phyloP scores from a whole-genome alignment of 1,140 invertebrate species.

The Pygmarrhopalites habei region DNA sequence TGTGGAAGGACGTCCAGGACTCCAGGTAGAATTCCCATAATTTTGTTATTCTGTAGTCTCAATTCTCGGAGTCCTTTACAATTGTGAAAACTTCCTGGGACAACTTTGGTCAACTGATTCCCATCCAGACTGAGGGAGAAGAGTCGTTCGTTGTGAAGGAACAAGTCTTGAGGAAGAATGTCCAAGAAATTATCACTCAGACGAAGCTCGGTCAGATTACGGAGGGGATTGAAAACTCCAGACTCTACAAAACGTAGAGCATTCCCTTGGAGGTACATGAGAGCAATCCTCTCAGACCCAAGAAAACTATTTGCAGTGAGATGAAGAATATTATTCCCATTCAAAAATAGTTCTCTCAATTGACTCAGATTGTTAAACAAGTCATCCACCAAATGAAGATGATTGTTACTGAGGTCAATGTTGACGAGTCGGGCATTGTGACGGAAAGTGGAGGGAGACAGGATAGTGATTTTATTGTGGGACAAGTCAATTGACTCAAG shows the following conservation, averaged over 20 bases:
- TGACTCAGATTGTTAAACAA: slow-evolving; percentile 70
- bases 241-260: slow-evolving; percentile 67
- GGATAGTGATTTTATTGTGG: slow-evolving; percentile 64
- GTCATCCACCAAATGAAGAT: slow-evolving; percentile 70
- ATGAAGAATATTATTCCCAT: slow-evolving; percentile 82
- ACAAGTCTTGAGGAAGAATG: slow-evolving; percentile 62
- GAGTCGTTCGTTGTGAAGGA: slow-evolving; percentile 63
- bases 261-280: slow-evolving; percentile 81
- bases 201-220: slow-evolving; percentile 71
- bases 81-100: slow-evolving; percentile 68
- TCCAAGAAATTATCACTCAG: slow-evolving; percentile 79
- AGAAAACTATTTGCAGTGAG: slow-evolving; percentile 71
- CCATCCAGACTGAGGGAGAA: slow-evolving; percentile 81
- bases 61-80: slow-evolving; percentile 67
- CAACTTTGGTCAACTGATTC: slow-evolving; percentile 74
- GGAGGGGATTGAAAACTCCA: slow-evolving; percentile 61
- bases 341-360: slow-evolving; percentile 72
- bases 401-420: slow-evolving; percentile 80
- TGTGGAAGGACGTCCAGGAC: slow-evolving; percentile 72
- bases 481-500: slow-evolving; percentile 78
- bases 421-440: slow-evolving; percentile 65
- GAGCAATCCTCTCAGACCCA: slow-evolving; percentile 64
- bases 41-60: slow-evolving; percentile 75
- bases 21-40: slow-evolving; percentile 62
- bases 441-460: slow-evolving; percentile 54